Evolutionary conservation across 2,888 invertebrate genomes (phyloP), one percentile per base, ranked within the genome.

Genomic region (Acleris holmiana): DNA sequence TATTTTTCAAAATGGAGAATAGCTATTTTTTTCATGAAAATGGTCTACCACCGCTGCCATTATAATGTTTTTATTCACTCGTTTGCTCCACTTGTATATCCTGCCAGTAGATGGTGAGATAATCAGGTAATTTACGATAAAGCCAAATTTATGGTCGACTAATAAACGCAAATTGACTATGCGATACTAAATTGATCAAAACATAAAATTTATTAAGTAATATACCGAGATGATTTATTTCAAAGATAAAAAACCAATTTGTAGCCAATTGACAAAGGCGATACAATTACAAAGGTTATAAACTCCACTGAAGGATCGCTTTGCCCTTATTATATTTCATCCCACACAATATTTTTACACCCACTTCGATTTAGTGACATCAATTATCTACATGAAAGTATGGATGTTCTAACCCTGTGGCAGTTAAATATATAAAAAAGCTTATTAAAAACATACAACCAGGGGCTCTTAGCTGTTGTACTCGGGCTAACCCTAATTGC

Each of bases 171-270:
- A 51, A 35, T 51, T 51, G 2, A 18, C 5, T 5, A 35, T 18
- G 2, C 6, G 13, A 7, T 29, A 51, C 18, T 4, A 18, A 19
- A 53, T 53, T 15, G 35, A 40, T 53, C 19, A 10, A 29, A 19
- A 19, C 17, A 4, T n/a, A 7, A 29, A 18, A 21, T 40, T 35
- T 53, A 25, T 35, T 35, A 40, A 25, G 17, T 25, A 7, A 35
- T 53, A 53, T 40, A 53, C 6, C 15, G 19, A 53, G n/a, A 19
- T 40, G 40, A 40, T 53, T 35, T 53, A 53, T 53, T 51, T 53
- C 40, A 53, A 19, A 40, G 40, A 53, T 53, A 29, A 53, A 21
- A 1, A 13, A 7, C 0, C 29, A 29, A 19, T 19, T 35, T 3
- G 15, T 21, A n/a, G n/a, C 18, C 6, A n/a, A 53, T 29, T 53